phyloP scores from a whole-genome alignment of 2,113 vertebrate genomes.

The Psittacula cyanocephala region DNA sequence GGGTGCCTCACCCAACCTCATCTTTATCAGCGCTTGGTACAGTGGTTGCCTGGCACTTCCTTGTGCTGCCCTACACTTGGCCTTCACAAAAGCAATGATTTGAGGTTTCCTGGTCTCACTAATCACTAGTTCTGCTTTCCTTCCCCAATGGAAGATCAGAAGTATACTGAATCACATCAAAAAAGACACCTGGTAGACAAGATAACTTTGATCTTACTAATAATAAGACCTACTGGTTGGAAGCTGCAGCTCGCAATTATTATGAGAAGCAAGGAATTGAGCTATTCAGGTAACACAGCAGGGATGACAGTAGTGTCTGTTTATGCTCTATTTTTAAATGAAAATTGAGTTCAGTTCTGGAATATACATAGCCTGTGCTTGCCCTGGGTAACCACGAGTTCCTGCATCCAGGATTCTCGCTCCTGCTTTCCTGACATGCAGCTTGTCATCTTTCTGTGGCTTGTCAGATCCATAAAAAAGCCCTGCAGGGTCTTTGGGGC shows the following conservation, averaged over 20 bases:
- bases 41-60: not conserved
- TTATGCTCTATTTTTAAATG: not conserved
- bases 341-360: not conserved
- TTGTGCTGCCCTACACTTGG: not conserved
- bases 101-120: not conserved
- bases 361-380: not conserved
- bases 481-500: not conserved
- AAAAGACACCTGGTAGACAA: not conserved
- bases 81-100: not conserved
- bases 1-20: not conserved
- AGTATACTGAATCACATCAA: not conserved
- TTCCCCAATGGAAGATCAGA: not conserved
- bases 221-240: not conserved
- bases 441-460: not conserved
- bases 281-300: not conserved
- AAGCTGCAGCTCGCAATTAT: not conserved
- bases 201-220: not conserved
- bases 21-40: not conserved
- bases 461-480: not conserved
- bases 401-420: not conserved
- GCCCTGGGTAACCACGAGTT: not conserved
- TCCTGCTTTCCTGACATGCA: not conserved
- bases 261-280: not conserved
- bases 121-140: not conserved
- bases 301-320: not conserved